These are phyloP conservation scores for Amphiura filiformis DNA, from an alignment of 35 echinoderm and acorn worm genomes.

Conservation along the genomic window DNA sequence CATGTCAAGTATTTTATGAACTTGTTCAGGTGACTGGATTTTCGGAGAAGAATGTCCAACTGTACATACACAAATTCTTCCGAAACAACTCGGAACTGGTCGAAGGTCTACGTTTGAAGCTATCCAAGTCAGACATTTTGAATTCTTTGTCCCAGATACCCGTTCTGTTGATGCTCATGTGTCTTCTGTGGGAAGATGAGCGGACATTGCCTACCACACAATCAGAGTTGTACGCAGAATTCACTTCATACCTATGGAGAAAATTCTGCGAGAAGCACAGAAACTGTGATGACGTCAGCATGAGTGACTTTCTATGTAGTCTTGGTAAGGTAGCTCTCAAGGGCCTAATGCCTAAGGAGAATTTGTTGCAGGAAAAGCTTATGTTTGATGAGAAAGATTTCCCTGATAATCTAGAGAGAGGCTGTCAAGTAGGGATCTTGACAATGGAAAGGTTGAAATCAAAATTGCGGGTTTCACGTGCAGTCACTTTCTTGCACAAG, in stretches of 20 bases:
- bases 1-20: neutral
- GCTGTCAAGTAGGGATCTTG: slow-evolving; percentile 9
- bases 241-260: slow-evolving; percentile 2
- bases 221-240: slow-evolving; percentile 15
- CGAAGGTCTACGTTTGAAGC: neutral
- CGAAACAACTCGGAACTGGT: neutral
- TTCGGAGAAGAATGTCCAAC: neutral
- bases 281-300: neutral
- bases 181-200: neutral
- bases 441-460: neutral
- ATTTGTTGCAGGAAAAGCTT: neutral
- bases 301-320: neutral
- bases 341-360: neutral
- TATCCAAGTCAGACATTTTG: neutral
- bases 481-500: slow-evolving; percentile 7
- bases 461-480: neutral
- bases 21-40: slow-evolving; percentile 15
- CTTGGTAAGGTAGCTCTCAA: slow-evolving; percentile 6
- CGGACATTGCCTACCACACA: neutral
- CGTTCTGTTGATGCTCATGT: slow-evolving; percentile 16
- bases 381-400: slow-evolving; percentile 13
- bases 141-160: slow-evolving; percentile 3
- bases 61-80: slow-evolving; percentile 31
- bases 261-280: neutral
- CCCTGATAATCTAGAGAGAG: neutral